A percentile compares a stretch with the other conserved stretches of the same genome.
phyloP scores from a whole-genome alignment of 1,140 invertebrate species.

The Alviniconcha marisindica region DNA sequence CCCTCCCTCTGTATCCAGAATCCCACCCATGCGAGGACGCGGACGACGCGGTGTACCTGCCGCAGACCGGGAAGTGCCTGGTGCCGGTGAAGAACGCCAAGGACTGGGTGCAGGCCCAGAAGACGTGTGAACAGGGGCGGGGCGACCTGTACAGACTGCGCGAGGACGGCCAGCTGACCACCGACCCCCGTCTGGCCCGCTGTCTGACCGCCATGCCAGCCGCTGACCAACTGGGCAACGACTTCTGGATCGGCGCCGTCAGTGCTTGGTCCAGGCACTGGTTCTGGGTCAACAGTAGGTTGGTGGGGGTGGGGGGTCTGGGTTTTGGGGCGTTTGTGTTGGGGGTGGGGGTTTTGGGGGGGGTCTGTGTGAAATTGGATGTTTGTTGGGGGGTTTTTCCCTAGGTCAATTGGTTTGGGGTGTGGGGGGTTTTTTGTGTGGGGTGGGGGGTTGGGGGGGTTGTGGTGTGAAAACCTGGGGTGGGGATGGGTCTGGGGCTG shows the following conservation, averaged over 20 bases:
- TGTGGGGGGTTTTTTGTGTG: too few relatives aligned
- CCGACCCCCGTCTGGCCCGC: not conserved
- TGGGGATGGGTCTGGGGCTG: too few relatives aligned
- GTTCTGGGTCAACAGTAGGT: conserved; percentile 47
- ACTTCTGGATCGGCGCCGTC: conserved; percentile 47
- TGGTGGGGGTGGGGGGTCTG: not conserved
- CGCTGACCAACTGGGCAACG: conserved; percentile 11
- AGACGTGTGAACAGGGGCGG: conserved; percentile 30
- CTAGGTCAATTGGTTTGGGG: too few relatives aligned
- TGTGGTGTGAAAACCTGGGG: too few relatives aligned
- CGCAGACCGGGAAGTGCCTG: conserved; percentile 38
- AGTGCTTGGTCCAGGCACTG: conserved; percentile 44
- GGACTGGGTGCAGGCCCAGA: conserved; percentile 39
- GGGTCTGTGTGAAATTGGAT: too few relatives aligned
- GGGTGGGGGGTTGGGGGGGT: too few relatives aligned
- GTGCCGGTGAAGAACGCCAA: conserved; percentile 34
- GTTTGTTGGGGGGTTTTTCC: too few relatives aligned
- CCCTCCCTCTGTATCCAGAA: too few relatives aligned
- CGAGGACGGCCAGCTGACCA: not conserved
- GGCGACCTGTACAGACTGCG: conserved; percentile 43
- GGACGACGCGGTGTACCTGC: conserved; percentile 38
- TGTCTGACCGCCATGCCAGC: conserved; percentile 19
- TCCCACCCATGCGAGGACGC: conserved; percentile 21
- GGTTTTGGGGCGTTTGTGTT: too few relatives aligned
- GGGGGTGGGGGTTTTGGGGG: too few relatives aligned